A percentile compares a stretch with the other conserved stretches of the same genome.
These are phyloP conservation scores for Pyralis farinalis DNA, from an alignment of 2,888 invertebrate genomes.

Conservation along the genomic window DNA sequence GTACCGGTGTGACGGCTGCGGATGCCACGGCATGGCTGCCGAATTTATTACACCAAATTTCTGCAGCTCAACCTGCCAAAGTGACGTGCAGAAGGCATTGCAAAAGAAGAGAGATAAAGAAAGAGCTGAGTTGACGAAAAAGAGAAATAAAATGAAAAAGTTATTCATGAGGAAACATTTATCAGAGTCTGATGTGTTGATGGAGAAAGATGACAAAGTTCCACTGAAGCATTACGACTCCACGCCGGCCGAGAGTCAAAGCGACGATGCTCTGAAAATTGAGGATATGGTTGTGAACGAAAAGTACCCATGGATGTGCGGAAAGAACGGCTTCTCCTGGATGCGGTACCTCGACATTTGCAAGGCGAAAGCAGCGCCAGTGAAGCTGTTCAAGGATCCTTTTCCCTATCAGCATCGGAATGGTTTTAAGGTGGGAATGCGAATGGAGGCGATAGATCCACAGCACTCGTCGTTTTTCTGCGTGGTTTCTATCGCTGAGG, in stretches of 20 bases:
- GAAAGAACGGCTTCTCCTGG: constrained; percentile 89
- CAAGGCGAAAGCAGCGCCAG: constrained; percentile 87
- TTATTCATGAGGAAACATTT: constrained; percentile 60
- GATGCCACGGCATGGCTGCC: constrained; percentile 90
- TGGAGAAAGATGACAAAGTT: constrained; percentile 48
- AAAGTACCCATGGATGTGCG: constrained; percentile 85
- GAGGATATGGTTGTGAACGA: constrained; percentile 59
- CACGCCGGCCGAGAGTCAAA: constrained; percentile 37
- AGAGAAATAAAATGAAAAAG: constrained; percentile 66
- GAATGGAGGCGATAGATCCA: constrained; percentile 96
- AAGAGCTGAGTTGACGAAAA: constrained; percentile 54
- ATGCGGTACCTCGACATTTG: constrained; percentile 87
- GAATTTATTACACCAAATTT: constrained; percentile 91
- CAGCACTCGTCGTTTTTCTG: constrained; percentile 94
- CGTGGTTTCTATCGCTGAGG: constrained; percentile 91
- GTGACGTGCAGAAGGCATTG: constrained; percentile 57
- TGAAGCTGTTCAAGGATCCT: constrained; percentile 88
- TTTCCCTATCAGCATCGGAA: constrained; percentile 87
- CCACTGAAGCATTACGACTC: constrained; percentile 46
- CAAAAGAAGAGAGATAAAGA: constrained; percentile 65
- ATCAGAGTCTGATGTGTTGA: constrained; percentile 45
- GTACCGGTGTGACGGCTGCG: constrained; percentile 90
- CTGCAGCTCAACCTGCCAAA: constrained; percentile 87
- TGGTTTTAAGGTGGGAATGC: constrained; percentile 91
- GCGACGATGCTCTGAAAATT: constrained; percentile 46